Base-by-base conservation (phyloP, 2,888 invertebrate species). In the Galerucella calmariensis region DNA sequence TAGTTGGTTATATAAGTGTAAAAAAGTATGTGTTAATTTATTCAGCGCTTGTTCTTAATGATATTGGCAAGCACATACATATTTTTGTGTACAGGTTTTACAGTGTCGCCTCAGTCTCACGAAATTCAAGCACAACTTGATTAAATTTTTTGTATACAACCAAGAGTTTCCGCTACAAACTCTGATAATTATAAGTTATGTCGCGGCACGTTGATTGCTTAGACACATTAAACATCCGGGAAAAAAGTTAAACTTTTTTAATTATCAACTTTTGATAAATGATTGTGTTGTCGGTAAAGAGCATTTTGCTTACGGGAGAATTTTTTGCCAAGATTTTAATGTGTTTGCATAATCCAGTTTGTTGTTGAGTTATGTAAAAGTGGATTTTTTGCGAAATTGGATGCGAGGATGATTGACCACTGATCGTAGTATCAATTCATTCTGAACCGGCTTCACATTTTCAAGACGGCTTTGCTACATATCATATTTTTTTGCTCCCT, bases 171-270 rank as follows among this genome's bases (percentile, higher is more conserved):
- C 58, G 63, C 61, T 75, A 73, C 56, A 46, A 69, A 41, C 61
- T 70, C 65, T 67, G 63, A 72, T 74, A 74, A 74, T 67, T 76
- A 72, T 74, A 76, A 76, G 74, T 76, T 74, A 76, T 76, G 76
- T 76, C 71, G 59, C 58, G 53, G 76, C 71, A 71, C 74, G 76
- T 44, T 76, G 76, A 76, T 76, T 76, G 71, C 76, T 71, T 73
- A 72, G 71, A 76, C 67, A 67, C 68, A 72, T 76, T 70, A 68
- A 76, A 76, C 74, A 72, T 12, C 48, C 66, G 72, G 66, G 41
- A 69, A 72, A 68, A 74, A 68, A 63, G 71, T 61, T 46, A 58
- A 76, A 76, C 61, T 76, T 74, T 76, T 76, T 46, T 67, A 76
- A 74, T 74, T 76, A 74, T 65, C 71, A 53, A 68, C 65, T 72